Evolutionary conservation across 1,140 invertebrate genomes (phyloP), one percentile per base, ranked within the genome.

Genomic region (Formica selysi): DNA sequence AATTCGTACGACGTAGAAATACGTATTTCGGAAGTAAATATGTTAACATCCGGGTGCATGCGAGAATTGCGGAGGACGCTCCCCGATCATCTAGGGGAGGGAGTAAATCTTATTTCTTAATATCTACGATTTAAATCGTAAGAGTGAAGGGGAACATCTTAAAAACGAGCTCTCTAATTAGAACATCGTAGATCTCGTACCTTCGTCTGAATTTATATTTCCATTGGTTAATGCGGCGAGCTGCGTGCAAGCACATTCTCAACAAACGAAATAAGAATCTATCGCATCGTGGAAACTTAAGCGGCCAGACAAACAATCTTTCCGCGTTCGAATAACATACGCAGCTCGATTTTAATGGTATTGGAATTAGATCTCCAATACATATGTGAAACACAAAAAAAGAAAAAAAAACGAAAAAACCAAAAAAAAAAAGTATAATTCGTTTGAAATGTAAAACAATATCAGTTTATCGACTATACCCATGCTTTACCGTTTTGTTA

Each of bases 341-440:
- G 86, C 86, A 90, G 88, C 86, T 90, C 84, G 88, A 79, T 64
- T 13, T 51, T 48, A 81, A 36, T 64, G 3, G 51, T 64, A 83
- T 90, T 86, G 89, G 83, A 86, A 90, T 48, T 76, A 89, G 73
- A 90, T 83, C 88, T 88, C 78, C 89, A 81, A 86, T 89, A 73
- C 48, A 19, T 65, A 74, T 41, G 6, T 22, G 36, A 79, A 62
- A 83, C 62, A 26, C 48, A 36, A 29, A 76, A 65, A 76, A 32
- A 4, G 1, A 41, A 32, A 54, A 65, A 38, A 36, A 76, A 44
- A 64, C 36, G 4, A 32, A 48, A 10, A 44, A 64, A 26, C 10
- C 3, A n/a, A 59, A 48, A 62, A 19, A 29, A 65, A 38, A 62
- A 54, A 41, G 26, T 44, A 54, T 44, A 78, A 76, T 54, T 59